Evolutionary conservation across 23 tunicate species (phyloP), one percentile per base, ranked within the genome.

Genomic region (Ciona savignyi): DNA sequence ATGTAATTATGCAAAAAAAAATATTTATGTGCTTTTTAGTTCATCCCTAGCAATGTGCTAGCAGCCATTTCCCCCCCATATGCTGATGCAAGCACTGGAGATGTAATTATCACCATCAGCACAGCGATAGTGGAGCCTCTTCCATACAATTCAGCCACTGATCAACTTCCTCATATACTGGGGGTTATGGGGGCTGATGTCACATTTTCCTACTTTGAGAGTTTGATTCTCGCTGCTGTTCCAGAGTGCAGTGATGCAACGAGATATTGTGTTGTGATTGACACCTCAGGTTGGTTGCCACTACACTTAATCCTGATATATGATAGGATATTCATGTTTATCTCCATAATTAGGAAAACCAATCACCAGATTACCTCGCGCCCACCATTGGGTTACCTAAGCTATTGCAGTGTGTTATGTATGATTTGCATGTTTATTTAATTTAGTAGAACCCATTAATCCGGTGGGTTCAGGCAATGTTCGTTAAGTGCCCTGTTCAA

Each of bases 131-230:
- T 48, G 24, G 72, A 35, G 27, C 77, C 78, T 21, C 28, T 33
- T n/a, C 29, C n/a, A 0, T 35, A 32, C 29, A 66, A n/a, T 3
- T 21, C n/a, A 4, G 72, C 26, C 0, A 28, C 32, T 26, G 35
- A 70, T 2, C 29, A 67, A 2, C 29, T 33, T 15, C 75, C 74
- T 34, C 78, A 77, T 26, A 24, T 88, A 4, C 64, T 82, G 22
- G 96, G 96, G 15, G 96, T 88, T 4, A 66, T 82, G 80, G 96
- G 87, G 0, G 96, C 83, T 2, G 96, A 88, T 65, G 34, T 88
- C 25, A 23, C 61, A 4, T 71, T 88, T 24, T 4, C 29, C 24
- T 73, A 68, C 29, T 66, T 88, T 49, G 79, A 82, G 25, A 62
- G 35, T 19, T 32, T 82, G 1, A 61, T 88, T 60, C 29, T 32